Percentiles rank a stretch among this genome's conserved stretches.
phyloP scores from a whole-genome alignment of 2,113 vertebrate species.

The Axis porcinus region DNA sequence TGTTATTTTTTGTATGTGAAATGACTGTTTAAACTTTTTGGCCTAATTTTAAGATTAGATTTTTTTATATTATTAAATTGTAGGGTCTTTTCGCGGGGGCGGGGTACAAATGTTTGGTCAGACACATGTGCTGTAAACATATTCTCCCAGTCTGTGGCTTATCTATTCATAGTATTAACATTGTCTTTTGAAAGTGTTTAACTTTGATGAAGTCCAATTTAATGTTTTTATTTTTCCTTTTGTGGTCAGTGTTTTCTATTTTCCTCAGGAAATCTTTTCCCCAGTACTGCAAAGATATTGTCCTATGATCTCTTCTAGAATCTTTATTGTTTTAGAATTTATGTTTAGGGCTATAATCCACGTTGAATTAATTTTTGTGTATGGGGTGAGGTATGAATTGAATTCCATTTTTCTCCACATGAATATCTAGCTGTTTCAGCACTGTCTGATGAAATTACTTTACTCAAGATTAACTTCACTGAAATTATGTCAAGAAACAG shows the following conservation, averaged over 20 bases:
- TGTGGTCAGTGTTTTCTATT: not conserved
- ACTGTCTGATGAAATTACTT: not conserved
- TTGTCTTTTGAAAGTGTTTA: not conserved
- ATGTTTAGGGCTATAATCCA: not conserved
- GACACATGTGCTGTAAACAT: not conserved
- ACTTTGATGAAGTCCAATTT: not conserved
- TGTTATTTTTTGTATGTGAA: not conserved
- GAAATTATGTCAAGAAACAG: conserved; percentile 21
- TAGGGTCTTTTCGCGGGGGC: rapidly evolving
- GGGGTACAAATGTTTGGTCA: not conserved
- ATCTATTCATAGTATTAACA: not conserved
- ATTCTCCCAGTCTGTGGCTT: not conserved
- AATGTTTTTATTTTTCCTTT: not conserved
- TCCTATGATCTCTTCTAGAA: not conserved
- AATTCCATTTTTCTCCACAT: not conserved
- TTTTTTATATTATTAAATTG: not conserved
- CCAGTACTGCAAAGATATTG: not conserved
- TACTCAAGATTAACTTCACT: conserved; percentile 8
- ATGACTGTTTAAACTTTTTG: not conserved
- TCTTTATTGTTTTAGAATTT: not conserved
- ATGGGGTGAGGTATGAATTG: not conserved
- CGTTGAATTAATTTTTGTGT: not conserved
- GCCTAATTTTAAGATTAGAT: not conserved
- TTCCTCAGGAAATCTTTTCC: not conserved
- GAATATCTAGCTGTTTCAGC: not conserved